Evolutionary conservation across 2,797 vertebrate genomes (phyloP).

Genomic region (Sebastes minor): DNA sequence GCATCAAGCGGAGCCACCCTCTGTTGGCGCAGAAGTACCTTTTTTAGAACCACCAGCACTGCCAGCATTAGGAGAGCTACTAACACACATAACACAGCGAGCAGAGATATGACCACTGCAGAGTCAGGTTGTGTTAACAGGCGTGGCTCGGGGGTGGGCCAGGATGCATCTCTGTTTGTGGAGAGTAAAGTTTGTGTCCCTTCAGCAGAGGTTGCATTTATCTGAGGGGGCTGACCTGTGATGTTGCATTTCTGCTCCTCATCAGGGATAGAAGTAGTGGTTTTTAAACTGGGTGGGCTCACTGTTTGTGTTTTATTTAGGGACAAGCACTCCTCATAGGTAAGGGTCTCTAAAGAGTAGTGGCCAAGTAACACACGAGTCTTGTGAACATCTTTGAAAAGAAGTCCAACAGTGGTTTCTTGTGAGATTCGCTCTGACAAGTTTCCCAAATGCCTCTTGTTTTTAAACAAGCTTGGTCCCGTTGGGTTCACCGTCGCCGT

Average conservation of each 20-base stretch:
- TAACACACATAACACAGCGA: slow-evolving; percentile 73
- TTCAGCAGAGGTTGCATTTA: slow-evolving; percentile 38
- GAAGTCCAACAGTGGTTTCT: neutral
- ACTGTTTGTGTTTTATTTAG: slow-evolving; percentile 60
- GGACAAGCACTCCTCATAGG: slow-evolving; percentile 78
- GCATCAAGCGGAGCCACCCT: slow-evolving; percentile 75
- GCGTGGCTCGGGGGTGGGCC: slow-evolving; percentile 31
- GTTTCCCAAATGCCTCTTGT: neutral
- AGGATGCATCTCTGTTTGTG: slow-evolving; percentile 50
- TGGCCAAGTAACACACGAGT: slow-evolving; percentile 34
- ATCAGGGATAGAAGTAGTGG: slow-evolving; percentile 27
- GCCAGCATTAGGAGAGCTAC: slow-evolving; percentile 69
- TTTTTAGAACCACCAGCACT: slow-evolving; percentile 74
- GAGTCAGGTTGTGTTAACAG: slow-evolving; percentile 27
- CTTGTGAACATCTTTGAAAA: neutral
- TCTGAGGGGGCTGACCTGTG: slow-evolving; percentile 25
- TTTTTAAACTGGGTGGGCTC: slow-evolving; percentile 30
- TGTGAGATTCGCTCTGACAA: slow-evolving; percentile 5
- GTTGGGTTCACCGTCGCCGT: neutral
- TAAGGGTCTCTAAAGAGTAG: slow-evolving; percentile 73
- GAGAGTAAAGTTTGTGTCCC: slow-evolving; percentile 31
- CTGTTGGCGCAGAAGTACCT: slow-evolving; percentile 68
- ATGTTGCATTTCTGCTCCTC: slow-evolving; percentile 57
- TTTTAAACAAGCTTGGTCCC: neutral
- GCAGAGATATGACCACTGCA: slow-evolving; percentile 63